These are phyloP conservation scores for Orchesella cincta DNA, from an alignment of 1,140 invertebrate genomes.

Conservation along the genomic window DNA sequence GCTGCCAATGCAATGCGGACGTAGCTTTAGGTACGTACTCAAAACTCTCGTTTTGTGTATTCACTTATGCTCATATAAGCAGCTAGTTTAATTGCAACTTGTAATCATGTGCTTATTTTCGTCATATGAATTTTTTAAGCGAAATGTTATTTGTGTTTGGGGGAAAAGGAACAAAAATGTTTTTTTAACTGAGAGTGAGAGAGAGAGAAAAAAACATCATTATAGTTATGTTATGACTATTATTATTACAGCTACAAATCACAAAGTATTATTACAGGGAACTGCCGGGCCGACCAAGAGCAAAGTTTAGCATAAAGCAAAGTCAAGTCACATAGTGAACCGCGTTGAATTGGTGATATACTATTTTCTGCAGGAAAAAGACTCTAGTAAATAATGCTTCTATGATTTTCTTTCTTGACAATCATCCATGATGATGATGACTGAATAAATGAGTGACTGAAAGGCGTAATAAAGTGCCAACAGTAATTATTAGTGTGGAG, in stretches of 20 bases:
- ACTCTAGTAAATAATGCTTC: background rate
- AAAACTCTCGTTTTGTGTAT: no score
- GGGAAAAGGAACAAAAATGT: no score
- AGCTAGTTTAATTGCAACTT: no score
- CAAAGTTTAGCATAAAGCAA: background rate
- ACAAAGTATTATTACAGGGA: background rate
- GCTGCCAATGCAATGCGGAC: no score
- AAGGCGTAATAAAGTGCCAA: constrained; percentile 10
- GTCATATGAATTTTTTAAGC: no score
- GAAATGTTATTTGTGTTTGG: no score
- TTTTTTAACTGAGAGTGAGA: no score
- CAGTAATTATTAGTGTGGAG: background rate
- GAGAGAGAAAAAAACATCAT: background rate
- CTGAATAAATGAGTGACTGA: constrained; percentile 2
- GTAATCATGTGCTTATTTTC: no score
- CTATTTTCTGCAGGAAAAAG: background rate
- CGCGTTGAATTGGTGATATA: background rate
- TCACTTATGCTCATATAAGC: no score
- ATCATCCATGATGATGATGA: constrained; percentile 8
- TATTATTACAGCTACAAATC: background rate
- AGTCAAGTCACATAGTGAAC: background rate
- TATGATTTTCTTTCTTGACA: background rate
- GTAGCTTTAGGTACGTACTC: no score
- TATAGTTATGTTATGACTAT: background rate
- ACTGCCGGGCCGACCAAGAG: no score